phyloP scores from a whole-genome alignment of 2,888 invertebrate genomes.

The Pyrochroa serraticornis region DNA sequence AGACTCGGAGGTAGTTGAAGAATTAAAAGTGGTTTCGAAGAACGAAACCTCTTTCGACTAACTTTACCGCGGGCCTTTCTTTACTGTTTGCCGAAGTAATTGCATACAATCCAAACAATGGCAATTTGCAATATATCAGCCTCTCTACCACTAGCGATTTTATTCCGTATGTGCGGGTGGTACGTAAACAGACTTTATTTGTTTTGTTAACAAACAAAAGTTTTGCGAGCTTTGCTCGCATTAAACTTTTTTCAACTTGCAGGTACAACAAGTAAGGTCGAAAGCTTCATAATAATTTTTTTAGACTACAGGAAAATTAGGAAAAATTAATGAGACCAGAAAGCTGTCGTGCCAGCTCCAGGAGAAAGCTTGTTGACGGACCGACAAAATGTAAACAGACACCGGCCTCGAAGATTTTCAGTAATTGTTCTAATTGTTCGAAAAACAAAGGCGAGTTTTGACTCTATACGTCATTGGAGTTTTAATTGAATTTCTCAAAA shows the following conservation, averaged over 20 bases:
- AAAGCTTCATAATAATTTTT: slow-evolving; percentile 4
- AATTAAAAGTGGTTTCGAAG: no score
- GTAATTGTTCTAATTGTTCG: slow-evolving; percentile 16
- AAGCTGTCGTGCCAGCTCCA: slow-evolving; percentile 9
- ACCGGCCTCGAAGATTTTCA: slow-evolving; percentile 2
- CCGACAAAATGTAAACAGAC: slow-evolving; percentile 14
- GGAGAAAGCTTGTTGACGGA: slow-evolving; percentile 8
- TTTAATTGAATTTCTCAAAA: no score
- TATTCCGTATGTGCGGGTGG: slow-evolving; percentile 10
- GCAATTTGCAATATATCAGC: slow-evolving; percentile 25
- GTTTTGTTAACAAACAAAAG: no score
- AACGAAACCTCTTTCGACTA: no score
- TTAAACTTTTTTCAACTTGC: no score
- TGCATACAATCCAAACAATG: slow-evolving; percentile 13
- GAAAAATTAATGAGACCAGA: not conserved
- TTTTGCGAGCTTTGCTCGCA: no score
- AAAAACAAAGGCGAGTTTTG: slow-evolving; percentile 4
- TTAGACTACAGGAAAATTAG: slow-evolving; percentile 3
- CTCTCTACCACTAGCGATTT: slow-evolving; percentile 3
- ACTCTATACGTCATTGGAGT: no score
- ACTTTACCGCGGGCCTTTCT: not conserved
- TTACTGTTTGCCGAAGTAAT: slow-evolving; percentile 6
- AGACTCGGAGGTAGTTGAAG: no score
- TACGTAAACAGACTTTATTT: no score
- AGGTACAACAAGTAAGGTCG: no score